Evolutionary conservation across 2,888 invertebrate genomes (phyloP).

Genomic region (Lymantria dispar): DNA sequence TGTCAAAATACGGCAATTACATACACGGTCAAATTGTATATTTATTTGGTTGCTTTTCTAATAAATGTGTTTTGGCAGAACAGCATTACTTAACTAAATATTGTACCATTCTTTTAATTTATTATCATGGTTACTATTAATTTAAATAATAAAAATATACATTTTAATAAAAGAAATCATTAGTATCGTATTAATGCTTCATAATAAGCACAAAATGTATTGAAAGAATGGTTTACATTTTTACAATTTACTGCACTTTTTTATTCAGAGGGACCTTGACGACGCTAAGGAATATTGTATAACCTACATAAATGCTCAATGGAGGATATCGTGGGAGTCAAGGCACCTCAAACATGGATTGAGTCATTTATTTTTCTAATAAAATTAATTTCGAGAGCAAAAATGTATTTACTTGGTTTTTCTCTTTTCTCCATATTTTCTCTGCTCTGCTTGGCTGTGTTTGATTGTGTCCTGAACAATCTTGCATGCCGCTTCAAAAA

Average conservation of each 20-base stretch:
- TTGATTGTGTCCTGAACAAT: slow-evolving; percentile 91
- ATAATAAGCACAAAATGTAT: slow-evolving; percentile 25
- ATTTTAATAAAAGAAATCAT: too few species aligned
- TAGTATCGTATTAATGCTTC: too few species aligned
- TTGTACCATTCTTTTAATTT: slow-evolving; percentile 57
- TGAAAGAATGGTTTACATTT: slow-evolving; percentile 63
- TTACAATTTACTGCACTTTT: slow-evolving; percentile 78
- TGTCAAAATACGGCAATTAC: slow-evolving; percentile 68
- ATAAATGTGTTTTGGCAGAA: slow-evolving; percentile 73
- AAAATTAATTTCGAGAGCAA: slow-evolving; percentile 79
- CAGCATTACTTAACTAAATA: slow-evolving; percentile 62
- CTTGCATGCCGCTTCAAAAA: slow-evolving; percentile 89
- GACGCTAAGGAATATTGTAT: slow-evolving; percentile 28
- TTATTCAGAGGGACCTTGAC: slow-evolving; percentile 72
- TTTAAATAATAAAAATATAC: too few species aligned
- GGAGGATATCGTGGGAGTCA: slow-evolving; percentile 49
- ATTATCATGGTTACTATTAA: background rate
- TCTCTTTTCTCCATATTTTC: slow-evolving; percentile 90
- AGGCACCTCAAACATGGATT: slow-evolving; percentile 75
- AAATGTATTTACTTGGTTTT: slow-evolving; percentile 88
- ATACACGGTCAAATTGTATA: slow-evolving; percentile 29
- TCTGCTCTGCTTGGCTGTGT: slow-evolving; percentile 93
- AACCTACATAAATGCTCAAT: slow-evolving; percentile 19
- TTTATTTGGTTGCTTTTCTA: slow-evolving; percentile 25
- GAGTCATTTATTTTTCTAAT: slow-evolving; percentile 77